A percentile compares a stretch with the other conserved stretches of the same genome.
Conservation (phyloP, 2,888 invertebrate genomes). For the Pachydiplax longipennis region DNA sequence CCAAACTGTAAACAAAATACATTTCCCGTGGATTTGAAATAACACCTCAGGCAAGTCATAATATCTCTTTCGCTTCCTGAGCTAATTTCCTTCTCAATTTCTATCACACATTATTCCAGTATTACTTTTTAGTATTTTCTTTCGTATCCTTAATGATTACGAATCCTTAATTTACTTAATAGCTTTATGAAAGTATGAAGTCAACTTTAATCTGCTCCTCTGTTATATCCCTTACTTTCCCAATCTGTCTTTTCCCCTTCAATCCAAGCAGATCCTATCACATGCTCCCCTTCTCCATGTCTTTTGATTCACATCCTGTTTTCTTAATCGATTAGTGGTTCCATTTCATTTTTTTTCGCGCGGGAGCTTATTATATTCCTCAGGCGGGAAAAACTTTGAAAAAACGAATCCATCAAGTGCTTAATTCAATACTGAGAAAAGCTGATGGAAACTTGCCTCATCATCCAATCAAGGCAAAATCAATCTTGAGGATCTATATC, state of each 20-base stretch:
- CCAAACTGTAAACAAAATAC: too few relatives aligned
- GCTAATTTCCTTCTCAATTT: too few relatives aligned
- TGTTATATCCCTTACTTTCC: neutral
- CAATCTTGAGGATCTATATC: neutral
- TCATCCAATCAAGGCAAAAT: neutral
- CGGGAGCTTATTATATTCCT: neutral
- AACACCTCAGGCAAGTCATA: too few relatives aligned
- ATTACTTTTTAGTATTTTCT: too few relatives aligned
- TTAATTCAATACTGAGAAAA: neutral
- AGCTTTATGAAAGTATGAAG: too few relatives aligned
- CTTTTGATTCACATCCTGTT: neutral
- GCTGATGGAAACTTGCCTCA: neutral
- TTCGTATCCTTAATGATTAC: too few relatives aligned
- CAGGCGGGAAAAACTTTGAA: neutral
- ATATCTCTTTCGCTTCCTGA: too few relatives aligned
- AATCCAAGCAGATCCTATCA: neutral
- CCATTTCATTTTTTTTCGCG: neutral
- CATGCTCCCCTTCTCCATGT: neutral
- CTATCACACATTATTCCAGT: too few relatives aligned
- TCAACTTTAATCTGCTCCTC: too few relatives aligned
- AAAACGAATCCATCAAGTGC: neutral
- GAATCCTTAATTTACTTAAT: too few relatives aligned
- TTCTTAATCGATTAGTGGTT: slow-evolving; percentile 18
- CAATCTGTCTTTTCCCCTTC: neutral
- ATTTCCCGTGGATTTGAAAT: too few relatives aligned